Conservation (phyloP, 2,888 invertebrate genomes). For the Allolobophora icterica region DNA sequence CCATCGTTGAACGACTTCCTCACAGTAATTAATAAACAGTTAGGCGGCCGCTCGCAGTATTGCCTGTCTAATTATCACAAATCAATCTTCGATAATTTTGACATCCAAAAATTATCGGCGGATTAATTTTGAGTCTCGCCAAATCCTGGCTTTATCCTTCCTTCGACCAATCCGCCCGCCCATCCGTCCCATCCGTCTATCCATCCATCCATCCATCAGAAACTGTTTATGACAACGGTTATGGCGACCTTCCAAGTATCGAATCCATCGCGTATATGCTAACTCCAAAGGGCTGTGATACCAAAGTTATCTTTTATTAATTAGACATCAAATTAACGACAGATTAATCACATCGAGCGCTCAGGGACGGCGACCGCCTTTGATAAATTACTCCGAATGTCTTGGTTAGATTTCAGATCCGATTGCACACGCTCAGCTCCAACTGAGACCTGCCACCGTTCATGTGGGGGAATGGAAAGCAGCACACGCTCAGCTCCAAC, state of each 20-base stretch:
- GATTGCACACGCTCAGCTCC: background rate
- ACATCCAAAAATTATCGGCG: background rate
- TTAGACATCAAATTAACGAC: slow-evolving; percentile 2
- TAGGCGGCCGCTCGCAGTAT: background rate
- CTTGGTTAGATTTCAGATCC: background rate
- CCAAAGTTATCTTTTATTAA: background rate
- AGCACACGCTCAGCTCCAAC: background rate
- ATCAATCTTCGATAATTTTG: slow-evolving; percentile 26
- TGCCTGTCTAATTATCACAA: slow-evolving; percentile 21
- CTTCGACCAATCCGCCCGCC: background rate
- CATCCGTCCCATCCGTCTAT: background rate
- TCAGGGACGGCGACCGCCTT: background rate
- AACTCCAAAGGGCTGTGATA: background rate
- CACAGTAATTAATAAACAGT: slow-evolving; percentile 5
- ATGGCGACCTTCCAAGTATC: background rate
- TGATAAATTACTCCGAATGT: background rate
- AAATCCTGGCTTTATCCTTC: background rate
- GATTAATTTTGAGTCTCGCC: slow-evolving; percentile 26
- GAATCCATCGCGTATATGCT: background rate
- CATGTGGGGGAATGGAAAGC: too few relatives aligned
- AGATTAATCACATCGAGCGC: slow-evolving; percentile 8
- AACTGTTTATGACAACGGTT: slow-evolving; percentile 17
- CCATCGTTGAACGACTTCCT: background rate
- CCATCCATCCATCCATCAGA: background rate
- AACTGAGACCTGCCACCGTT: too few relatives aligned